Base-by-base conservation (phyloP, 2,797 vertebrate species). In the Enteromius treurensis region DNA sequence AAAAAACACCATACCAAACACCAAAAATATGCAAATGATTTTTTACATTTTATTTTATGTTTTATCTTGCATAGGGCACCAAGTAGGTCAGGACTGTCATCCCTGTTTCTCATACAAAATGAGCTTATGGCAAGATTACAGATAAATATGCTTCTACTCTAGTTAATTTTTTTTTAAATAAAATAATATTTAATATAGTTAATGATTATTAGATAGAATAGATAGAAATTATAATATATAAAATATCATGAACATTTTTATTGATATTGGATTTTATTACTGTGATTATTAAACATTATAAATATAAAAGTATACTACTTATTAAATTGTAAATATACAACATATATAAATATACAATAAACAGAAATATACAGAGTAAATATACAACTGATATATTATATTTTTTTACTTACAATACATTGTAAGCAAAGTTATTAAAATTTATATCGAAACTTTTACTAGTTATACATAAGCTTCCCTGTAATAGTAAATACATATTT, bases 401-500 rank as follows among this genome's bases (percentile, higher is more conserved):
- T n/a, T 51, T 6, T 51, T 29, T 26, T 2, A 15, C 13, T 15
- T 69, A 0, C 23, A 42, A 47, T 47, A 17, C 5, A 70, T 23
- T 14, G n/a, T 26, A 49, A 71, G 69, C 1, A 29, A 69, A 47
- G 40, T 71, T 1, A 53, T 53, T 34, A 19, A 53, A 53, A 17
- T 32, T 29, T 34, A 17, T 32, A 32, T 32, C 3, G 29, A 32
- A n/a, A 13, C 15, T 21, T 51, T 40, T 40, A 8, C 49, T 8
- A 17, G 32, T 76, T 58, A 17, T 23, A 5, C 0, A 2, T 76
- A 8, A 76, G 8, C 21, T 60, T 42, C 11, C 37, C 19, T 76
- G 53, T 26, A 37, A 17, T 15, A 60, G 34, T n/a, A 42, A 76
- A 76, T 76, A 75, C 29, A 75, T 32, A 60, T 42, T 60, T 76